A percentile compares a stretch with the other conserved stretches of the same genome.
Conservation (phyloP, 2,888 invertebrate species). For the Tryphoninae sp. region DNA sequence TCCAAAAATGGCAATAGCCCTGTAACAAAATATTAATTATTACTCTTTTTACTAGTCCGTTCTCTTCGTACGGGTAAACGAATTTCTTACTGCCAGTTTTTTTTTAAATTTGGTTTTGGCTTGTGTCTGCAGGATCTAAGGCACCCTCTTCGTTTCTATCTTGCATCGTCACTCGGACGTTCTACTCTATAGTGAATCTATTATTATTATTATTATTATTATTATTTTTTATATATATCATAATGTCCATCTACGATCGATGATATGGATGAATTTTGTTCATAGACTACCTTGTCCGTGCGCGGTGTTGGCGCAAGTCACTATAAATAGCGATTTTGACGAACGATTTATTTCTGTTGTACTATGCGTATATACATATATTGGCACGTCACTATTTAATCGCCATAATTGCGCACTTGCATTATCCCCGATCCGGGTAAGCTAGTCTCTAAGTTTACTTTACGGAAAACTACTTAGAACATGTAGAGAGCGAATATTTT, state of each 20-base stretch:
- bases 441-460: constrained; percentile 56
- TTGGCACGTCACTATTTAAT: constrained; percentile 38
- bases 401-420: constrained; percentile 49
- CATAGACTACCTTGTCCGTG: constrained; percentile 11
- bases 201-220: constrained; percentile 16
- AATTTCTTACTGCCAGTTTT: constrained; percentile 53
- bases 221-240: constrained; percentile 4
- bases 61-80: constrained; percentile 36
- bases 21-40: constrained; percentile 35
- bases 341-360: constrained; percentile 38
- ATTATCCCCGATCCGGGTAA: constrained; percentile 43
- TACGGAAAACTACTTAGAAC: constrained; percentile 32
- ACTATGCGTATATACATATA: constrained; percentile 38
- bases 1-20: neutral
- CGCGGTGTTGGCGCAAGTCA: neutral
- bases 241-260: constrained; percentile 31
- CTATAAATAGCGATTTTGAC: constrained; percentile 2
- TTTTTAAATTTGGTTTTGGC: constrained; percentile 69
- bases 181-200: constrained; percentile 59
- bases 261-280: constrained; percentile 26
- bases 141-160: constrained; percentile 76
- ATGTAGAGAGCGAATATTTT: constrained; percentile 8
- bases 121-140: constrained; percentile 68
- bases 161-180: constrained; percentile 77
- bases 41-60: constrained; percentile 46